Evolutionary conservation across 2,888 invertebrate genomes (phyloP).

Genomic region (Diachrysia chrysitis): DNA sequence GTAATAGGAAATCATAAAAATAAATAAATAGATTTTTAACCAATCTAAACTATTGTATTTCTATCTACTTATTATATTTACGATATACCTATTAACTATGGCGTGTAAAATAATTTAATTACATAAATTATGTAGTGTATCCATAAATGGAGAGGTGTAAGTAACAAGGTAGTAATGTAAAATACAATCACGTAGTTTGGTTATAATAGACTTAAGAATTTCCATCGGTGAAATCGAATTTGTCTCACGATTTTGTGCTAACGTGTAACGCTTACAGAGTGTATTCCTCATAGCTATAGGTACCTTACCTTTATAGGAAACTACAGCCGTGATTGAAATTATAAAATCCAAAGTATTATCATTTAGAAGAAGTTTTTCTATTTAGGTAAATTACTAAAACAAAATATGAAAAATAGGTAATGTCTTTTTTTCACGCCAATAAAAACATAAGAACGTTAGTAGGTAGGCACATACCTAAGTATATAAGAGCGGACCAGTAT

Average conservation of each 20-base stretch:
- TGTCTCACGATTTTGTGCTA: slow-evolving; percentile 33
- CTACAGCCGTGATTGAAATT: background rate
- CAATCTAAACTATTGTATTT: background rate
- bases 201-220: too few relatives aligned
- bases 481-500: slow-evolving; percentile 10
- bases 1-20: background rate
- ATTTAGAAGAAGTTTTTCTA: too few relatives aligned
- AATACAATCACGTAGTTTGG: background rate
- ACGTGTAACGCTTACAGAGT: slow-evolving; percentile 42
- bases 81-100: too few relatives aligned
- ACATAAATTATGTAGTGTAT: too few relatives aligned
- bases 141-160: too few relatives aligned
- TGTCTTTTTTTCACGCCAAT: background rate
- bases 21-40: background rate
- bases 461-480: background rate
- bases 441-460: background rate
- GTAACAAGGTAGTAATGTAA: background rate
- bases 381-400: too few relatives aligned
- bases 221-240: slow-evolving; percentile 24
- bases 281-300: background rate
- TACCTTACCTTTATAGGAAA: slow-evolving; percentile 3
- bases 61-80: too few relatives aligned
- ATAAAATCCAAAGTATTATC: background rate
- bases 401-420: background rate
- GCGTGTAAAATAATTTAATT: too few relatives aligned